A percentile compares a stretch with the other conserved stretches of the same genome.
phyloP scores from a whole-genome alignment of 1,140 invertebrate species.

The Lasioglossum albipes region DNA sequence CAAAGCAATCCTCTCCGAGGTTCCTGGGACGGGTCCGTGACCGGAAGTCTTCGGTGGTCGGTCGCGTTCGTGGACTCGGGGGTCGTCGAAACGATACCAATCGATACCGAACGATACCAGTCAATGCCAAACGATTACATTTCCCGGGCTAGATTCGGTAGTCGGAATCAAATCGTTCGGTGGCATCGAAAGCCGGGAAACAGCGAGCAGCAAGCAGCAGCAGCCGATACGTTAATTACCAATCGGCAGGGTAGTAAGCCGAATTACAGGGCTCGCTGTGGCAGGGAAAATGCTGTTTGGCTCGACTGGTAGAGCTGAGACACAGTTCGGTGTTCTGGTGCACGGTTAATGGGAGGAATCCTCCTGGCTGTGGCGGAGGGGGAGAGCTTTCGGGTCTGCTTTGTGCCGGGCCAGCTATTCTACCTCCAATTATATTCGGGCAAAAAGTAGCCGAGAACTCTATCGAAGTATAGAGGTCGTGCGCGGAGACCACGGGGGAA shows the following conservation, averaged over 20 bases:
- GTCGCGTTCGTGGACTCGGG: background rate
- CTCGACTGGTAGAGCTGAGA: background rate
- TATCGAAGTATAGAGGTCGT: background rate
- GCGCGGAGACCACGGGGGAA: background rate
- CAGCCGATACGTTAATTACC: slow-evolving; percentile 25
- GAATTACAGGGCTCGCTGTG: slow-evolving; percentile 14
- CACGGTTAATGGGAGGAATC: background rate
- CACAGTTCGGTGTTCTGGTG: no score
- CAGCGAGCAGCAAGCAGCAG: no score
- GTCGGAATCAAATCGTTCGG: background rate
- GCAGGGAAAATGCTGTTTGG: background rate
- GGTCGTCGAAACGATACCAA: slow-evolving; percentile 7
- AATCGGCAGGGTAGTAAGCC: background rate
- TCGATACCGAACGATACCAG: slow-evolving; percentile 5
- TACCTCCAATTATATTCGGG: background rate
- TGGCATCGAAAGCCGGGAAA: background rate
- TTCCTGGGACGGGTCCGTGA: background rate
- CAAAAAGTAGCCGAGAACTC: slow-evolving; percentile 6
- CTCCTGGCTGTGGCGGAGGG: background rate
- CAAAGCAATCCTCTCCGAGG: no score
- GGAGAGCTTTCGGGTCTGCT: no score
- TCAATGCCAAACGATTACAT: slow-evolving; percentile 13
- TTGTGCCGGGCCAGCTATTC: background rate
- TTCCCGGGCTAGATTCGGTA: slow-evolving; percentile 3
- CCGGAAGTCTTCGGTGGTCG: background rate